phyloP scores from a whole-genome alignment of 92 coral and sea anemone genomes.

The Siderastrea siderea region DNA sequence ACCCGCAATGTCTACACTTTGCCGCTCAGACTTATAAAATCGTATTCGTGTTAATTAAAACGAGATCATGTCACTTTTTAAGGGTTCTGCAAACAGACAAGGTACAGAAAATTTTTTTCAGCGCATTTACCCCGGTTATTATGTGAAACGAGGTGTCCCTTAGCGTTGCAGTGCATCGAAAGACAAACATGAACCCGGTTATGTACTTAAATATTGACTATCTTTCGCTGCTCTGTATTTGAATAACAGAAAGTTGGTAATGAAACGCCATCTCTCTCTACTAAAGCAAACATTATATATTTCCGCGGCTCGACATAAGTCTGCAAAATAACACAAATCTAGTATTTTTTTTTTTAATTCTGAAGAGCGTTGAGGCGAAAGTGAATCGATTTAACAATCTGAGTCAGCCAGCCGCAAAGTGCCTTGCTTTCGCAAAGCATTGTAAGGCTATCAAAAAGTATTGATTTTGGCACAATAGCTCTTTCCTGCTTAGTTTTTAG shows the following conservation, averaged over 20 bases:
- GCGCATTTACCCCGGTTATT: neutral
- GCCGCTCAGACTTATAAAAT: neutral
- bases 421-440: neutral
- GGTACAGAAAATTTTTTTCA: neutral
- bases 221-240: conserved; percentile 11
- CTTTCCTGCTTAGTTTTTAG: neutral
- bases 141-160: neutral
- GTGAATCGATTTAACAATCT: conserved; percentile 3
- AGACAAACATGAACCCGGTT: neutral
- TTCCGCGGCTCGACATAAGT: neutral
- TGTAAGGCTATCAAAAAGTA: neutral
- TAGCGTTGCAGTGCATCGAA: neutral
- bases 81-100: neutral
- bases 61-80: neutral
- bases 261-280: neutral
- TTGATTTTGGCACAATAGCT: neutral
- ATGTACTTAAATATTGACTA: conserved; percentile 24
- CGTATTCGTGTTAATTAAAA: conserved; percentile 5
- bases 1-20: neutral
- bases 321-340: neutral
- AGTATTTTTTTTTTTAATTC: neutral
- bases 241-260: conserved; percentile 1
- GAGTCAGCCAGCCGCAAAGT: neutral
- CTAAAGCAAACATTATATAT: conserved; percentile 17
- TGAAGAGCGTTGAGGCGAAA: neutral